Base-by-base conservation (phyloP, 37 sponge, comb jelly and placozoan genomes). In the Halisarca cf. caerulea region DNA sequence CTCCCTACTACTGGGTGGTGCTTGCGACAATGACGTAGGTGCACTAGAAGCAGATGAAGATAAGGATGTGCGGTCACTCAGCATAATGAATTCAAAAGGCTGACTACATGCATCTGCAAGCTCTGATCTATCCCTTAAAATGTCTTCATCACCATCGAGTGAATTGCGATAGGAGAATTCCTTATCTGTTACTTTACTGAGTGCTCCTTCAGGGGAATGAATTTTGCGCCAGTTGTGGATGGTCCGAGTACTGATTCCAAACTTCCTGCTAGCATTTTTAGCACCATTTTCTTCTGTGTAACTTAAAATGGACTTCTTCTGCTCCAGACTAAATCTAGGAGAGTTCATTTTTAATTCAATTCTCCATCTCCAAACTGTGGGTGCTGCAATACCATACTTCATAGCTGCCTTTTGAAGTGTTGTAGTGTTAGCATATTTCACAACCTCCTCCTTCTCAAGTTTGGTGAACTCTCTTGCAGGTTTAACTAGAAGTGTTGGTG, bases 331-430 rank as follows among this genome's bases (percentile, higher is more conserved):
- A 83, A 89, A 93, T 28, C 88, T 84, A 0, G 94, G 94, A 62
- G 85, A 86, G 82, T 93, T 85, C 8, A 93, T 85, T 58, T 93
- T 93, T 11, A 93, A 79, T 37, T 93, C 94, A 72, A 90, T 87
- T 64, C 94, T 87, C 94, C 94, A 93, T 34, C 94, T 58, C 94
- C 94, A 93, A 27, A 93, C 90, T 35, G 94, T 93, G 35, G 94
- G 94, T 27, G 94, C 94, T 43, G 94, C 94, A 30, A 93, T 85
- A 20, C 90, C 90, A 55, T 89, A 93, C 79, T 85, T 87, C 2
- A 90, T 25, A 30, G 94, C 94, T n/a, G 94, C 94, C 72, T 93
- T 93, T 81, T 89, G 94, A 7, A 93, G 88, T 32, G 94, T 93
- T 38, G 88, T 89, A 33, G 84, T 87, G 77, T 93, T 93, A 60